Base-by-base conservation (phyloP, 2,113 vertebrate species). In the Lynx canadensis region DNA sequence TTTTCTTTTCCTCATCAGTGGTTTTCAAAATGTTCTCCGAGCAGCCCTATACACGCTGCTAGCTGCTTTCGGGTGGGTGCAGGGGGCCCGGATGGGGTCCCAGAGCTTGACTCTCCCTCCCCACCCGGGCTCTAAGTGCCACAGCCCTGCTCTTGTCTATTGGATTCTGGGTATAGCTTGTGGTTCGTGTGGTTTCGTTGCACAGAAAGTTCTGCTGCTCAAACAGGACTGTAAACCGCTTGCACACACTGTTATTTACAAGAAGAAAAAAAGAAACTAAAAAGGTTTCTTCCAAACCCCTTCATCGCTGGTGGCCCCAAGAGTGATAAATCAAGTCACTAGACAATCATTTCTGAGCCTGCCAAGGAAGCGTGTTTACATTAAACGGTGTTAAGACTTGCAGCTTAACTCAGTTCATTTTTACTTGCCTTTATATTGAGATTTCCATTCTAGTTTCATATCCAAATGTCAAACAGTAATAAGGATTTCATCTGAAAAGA, bases 401-500 rank as follows among this genome's bases (percentile, higher is more conserved):
- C 8, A 65, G 65, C 33, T 82, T 79, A 93, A 73, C 66, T 69
- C 3, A 0, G 79, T 60, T 94, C 68, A 23, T 89, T 96, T 97
- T 7, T 33, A 41, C 63, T 81, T 88, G 76, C 29, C 41, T 68
- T 93, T 88, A 0, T 23, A 92, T 97, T 97, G 80, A 86, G 13
- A 91, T 83, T 97, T 97, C 91, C 71, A 74, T 93, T 48, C 60
- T 9, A 45, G 11, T 80, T 23, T 82, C 18, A 52, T 74, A 48
- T 27, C 38, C 76, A 68, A 95, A 82, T 95, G 65, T 98, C 78
- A 97, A 73, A 68, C 27, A 25, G 10, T 68, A 85, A 93, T 31
- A 92, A 89, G 66, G 41, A 93, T 38, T 96, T 81, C 93, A 19
- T 89, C 76, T 96, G 63, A 74, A 97, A 95, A 16, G 31, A 93